Base-by-base conservation (phyloP, 2,113 vertebrate species). In the Zapornia atra region DNA sequence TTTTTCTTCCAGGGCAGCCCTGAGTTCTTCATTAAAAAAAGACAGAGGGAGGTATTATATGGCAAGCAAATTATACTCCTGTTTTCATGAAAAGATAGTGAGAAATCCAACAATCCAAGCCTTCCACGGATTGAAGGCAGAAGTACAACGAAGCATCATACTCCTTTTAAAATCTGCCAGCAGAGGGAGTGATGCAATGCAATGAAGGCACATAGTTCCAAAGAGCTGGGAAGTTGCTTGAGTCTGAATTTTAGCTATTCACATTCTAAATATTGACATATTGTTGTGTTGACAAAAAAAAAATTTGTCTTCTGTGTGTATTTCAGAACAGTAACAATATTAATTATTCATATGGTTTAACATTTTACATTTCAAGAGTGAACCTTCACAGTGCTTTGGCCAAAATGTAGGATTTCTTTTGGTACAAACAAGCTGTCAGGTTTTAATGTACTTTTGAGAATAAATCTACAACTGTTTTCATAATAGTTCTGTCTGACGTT, bases 291-390 rank as follows among this genome's bases (percentile, higher is more conserved):
- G 18, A 40, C 5, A 5, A 22, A 88, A 71, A 71, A 65, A 33
- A 5, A n/a, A n/a, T n/a, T 0, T 0, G 22, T 20, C 0, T n/a
- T 54, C 54, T 63, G 77, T 19, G 1, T 46, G 44, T 48, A 29
- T 83, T 84, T 81, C 34, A 78, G 15, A 78, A 34, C 10, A 31
- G 6, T 63, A 73, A 46, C 2, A 59, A 22, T 56, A 66, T 29
- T 81, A 83, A 64, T 88, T 78, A 84, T 15, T 64, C 7, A 24
- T 56, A 9, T 7, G 28, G 28, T 63, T 40, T 48, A 83, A 66
- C 28, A 81, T 12, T 63, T 82, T 15, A n/a, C 26, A 26, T 82
- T 86, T 95, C 33, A 33, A 26, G 36, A 59, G 5, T 63, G 51
- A 94, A 46, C 5, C 15, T 26, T 46, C 10, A 4, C 22, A n/a